A percentile compares a stretch with the other conserved stretches of the same genome.
These are phyloP conservation scores for Nephotettix cincticeps DNA, from an alignment of 1,140 invertebrate genomes.

Conservation along the genomic window DNA sequence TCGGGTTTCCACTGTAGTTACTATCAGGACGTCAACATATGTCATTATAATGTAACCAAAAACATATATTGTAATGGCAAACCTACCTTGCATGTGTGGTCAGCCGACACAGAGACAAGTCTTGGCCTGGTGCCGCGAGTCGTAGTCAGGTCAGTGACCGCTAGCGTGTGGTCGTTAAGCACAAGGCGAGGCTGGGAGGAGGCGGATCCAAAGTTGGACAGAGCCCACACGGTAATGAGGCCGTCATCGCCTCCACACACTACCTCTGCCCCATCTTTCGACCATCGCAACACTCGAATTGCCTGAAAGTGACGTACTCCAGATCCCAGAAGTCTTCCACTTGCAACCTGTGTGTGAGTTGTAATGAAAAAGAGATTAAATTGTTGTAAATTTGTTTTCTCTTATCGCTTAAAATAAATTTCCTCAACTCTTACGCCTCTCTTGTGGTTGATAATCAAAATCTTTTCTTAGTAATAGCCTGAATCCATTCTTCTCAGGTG, in stretches of 20 bases:
- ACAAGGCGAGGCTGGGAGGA: constrained; percentile 61
- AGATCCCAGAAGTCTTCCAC: constrained; percentile 70
- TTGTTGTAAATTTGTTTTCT: too few relatives aligned
- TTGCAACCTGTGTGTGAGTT: constrained; percentile 50
- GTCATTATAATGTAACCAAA: too few relatives aligned
- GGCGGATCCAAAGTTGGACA: constrained; percentile 41
- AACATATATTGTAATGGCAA: too few relatives aligned
- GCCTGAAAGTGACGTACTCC: constrained; percentile 77
- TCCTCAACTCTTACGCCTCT: too few relatives aligned
- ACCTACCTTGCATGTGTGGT: constrained; percentile 69
- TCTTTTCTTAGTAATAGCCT: too few relatives aligned
- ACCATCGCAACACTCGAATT: constrained; percentile 71
- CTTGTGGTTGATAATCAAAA: too few relatives aligned
- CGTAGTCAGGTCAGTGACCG: constrained; percentile 50
- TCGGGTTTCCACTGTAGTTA: too few relatives aligned
- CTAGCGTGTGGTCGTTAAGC: constrained; percentile 71
- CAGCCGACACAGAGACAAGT: constrained; percentile 73
- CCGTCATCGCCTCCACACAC: constrained; percentile 80
- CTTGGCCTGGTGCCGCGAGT: constrained; percentile 60
- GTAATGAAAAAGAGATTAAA: too few relatives aligned
- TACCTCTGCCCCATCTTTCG: constrained; percentile 68
- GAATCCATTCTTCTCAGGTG: too few relatives aligned
- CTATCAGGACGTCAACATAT: too few relatives aligned
- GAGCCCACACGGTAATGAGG: constrained; percentile 72
- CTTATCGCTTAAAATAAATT: too few relatives aligned